phyloP scores from a whole-genome alignment of 2,113 vertebrate genomes.

The Numenius arquata region DNA sequence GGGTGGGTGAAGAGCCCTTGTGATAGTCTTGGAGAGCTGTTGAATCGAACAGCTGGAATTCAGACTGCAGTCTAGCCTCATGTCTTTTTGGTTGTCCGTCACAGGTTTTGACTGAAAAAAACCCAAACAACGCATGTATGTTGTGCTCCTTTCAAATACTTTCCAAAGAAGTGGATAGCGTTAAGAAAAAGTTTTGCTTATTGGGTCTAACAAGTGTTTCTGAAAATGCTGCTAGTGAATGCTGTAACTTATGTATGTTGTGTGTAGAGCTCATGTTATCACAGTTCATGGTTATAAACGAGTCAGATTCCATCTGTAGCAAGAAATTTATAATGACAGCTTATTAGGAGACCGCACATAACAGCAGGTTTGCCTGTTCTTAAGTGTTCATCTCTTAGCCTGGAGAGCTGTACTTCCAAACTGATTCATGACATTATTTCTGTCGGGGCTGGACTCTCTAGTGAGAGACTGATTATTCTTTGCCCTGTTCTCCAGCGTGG shows the following conservation, averaged over 20 bases:
- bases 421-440: background rate
- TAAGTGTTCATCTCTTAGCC: background rate
- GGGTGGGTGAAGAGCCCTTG: background rate
- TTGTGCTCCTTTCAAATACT: background rate
- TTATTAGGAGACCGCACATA: background rate
- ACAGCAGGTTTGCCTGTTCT: background rate
- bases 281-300: background rate
- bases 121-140: too few relatives aligned
- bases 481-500: background rate
- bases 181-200: background rate
- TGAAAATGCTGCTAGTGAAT: background rate
- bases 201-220: background rate
- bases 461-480: background rate
- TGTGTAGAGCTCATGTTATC: background rate
- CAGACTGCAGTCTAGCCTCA: background rate
- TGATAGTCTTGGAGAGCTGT: background rate
- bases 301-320: background rate
- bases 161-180: fast-evolving
- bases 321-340: background rate
- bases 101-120: background rate
- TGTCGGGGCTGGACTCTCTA: background rate
- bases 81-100: background rate
- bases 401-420: background rate
- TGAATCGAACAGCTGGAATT: background rate
- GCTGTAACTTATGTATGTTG: fast-evolving